Base-by-base conservation (phyloP, 2,113 vertebrate species). In the Grallaria varia region DNA sequence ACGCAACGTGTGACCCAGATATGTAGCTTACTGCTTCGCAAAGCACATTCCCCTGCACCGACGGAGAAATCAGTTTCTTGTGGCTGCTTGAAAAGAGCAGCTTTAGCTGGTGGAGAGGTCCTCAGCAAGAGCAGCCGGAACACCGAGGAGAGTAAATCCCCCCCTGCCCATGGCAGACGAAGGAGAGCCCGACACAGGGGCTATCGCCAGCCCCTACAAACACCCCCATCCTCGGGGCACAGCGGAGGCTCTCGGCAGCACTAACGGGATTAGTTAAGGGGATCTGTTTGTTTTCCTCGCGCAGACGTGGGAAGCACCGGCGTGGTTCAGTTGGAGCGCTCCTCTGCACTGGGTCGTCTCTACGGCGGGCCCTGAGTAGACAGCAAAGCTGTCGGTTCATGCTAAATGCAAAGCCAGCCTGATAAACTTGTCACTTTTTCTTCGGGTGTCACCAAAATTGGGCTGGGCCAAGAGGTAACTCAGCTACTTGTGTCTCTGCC, bases 1-100 rank as follows among this genome's bases (percentile, higher is more conserved):
- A 79, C 71, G 59, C 25, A 78, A 76, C 3, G 69, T 68, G 56
- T 95, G 95, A 97, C 97, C 96, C 90, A 97, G 89, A 96, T 97
- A 96, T 2, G 10, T 42, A 87, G 80, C 93, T 96, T 84, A 93
- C 49, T 90, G 95, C 95, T 95, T 96, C 92, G 87, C 89, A 96
- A 96, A 96, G 93, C 94, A 95, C 60, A 95, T 96, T 97, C 85
- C 89, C 76, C 89, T 87, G 90, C 52, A 80, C 69, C 90, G 96
- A 94, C 93, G 93, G 93, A 96, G 90, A 96, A 96, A 96, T 96
- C 96, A 94, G 89, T 60, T 96, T 79, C 87, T 93, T 49, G 44
- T 84, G 84, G 52, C 72, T 95, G 89, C 92, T 93, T 95, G 72
- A 95, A 97, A 95, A 93, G 22, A 95, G 82, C 80, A 86, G 84